Percentiles rank a stretch among this genome's conserved stretches.
Evolutionary conservation across 2,113 vertebrate genomes (phyloP).

Genomic region (Macrotis lagotis): DNA sequence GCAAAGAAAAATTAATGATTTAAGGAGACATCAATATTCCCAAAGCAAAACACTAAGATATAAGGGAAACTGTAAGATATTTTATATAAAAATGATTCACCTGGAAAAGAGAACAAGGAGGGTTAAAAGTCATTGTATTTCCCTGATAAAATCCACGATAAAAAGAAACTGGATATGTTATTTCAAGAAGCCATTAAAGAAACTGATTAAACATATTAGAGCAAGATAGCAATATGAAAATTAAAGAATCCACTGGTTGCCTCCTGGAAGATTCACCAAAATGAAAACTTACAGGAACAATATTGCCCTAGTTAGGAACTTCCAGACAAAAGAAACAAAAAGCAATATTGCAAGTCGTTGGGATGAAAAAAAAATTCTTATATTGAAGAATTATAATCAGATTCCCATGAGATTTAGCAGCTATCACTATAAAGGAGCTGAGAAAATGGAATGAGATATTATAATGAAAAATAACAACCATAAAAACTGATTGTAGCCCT

Average conservation of each 20-base stretch:
- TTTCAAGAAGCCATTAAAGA: too few species aligned
- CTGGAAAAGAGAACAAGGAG: too few species aligned
- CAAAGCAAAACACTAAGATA: too few species aligned
- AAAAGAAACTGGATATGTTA: background rate
- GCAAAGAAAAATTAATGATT: too few species aligned
- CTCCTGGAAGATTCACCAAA: background rate
- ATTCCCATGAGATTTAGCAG: background rate
- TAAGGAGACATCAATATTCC: too few species aligned
- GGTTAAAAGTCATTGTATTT: too few species aligned
- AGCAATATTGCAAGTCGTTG: too few species aligned
- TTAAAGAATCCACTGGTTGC: background rate
- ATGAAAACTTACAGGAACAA: background rate
- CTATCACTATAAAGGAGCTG: background rate
- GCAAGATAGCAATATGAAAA: background rate
- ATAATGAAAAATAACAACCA: background rate
- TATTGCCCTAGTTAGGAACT: background rate
- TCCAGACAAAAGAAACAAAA: too few species aligned
- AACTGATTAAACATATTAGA: background rate
- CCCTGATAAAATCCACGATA: background rate
- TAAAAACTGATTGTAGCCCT: background rate
- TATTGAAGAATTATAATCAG: background rate
- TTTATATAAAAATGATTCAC: too few species aligned
- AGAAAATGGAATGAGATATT: background rate
- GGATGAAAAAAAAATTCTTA: too few species aligned
- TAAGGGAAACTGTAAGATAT: too few species aligned